Evolutionary conservation across 2,797 vertebrate species (phyloP), one percentile per base, ranked within the genome.

Genomic region (Gymnocypris eckloni): DNA sequence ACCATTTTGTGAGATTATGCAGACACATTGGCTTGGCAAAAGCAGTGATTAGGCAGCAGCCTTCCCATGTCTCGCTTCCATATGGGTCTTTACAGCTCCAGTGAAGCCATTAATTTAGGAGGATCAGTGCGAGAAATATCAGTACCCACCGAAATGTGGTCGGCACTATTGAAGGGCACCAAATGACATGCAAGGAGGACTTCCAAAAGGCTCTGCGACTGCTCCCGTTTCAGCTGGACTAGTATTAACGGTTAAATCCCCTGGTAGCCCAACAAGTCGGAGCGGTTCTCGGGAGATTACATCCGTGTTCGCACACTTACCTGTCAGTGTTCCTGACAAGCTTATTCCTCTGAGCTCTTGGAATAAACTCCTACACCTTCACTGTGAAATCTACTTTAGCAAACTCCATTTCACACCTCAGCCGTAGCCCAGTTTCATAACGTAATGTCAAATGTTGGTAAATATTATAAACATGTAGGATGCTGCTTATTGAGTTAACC

Each of bases 301-400:
- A 89, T 86, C 83, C 84, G 43, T 79, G 83, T 87, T 81, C 78
- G 79, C 86, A 86, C 84, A 82, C 86, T 89, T 86, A 88, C 87
- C 88, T 91, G 90, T 90, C 89, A 90, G 81, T 81, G 87, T 89
- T 87, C 83, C 87, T 88, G 90, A 90, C 89, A 89, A 90, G 86
- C 87, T 89, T 88, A 90, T 90, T 90, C 84, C 84, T 83, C 45
- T 52, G 81, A 84, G 84, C 66, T 82, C 72, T 56, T 56, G 54
- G 75, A 86, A 89, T 83, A 56, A 76, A 83, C 79, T 86, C 54
- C 15, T 81, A 82, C 75, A 80, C n/a, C 75, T 86, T 78, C 78
- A 61, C 79, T 67, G 79, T 76, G 84, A 70, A 86, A 83, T 85
- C 70, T 88, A 83, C 81, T 89, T 76, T 61, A 81, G 56, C 45